phyloP scores from a whole-genome alignment of 2,888 invertebrate species.

The Acleris sparsana region DNA sequence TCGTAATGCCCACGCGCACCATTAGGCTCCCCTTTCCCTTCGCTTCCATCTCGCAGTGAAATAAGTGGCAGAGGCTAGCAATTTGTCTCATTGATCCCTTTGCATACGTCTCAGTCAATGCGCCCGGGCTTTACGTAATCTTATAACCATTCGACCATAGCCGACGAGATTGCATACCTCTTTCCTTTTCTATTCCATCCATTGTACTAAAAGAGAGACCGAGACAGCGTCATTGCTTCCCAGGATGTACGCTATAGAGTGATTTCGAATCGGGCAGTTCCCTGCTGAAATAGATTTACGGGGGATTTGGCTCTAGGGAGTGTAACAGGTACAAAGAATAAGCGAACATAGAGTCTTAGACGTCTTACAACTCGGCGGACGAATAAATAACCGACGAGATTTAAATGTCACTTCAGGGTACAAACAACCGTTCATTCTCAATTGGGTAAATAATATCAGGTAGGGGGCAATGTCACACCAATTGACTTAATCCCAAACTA shows the following conservation, averaged over 20 bases:
- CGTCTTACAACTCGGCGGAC: too few relatives aligned
- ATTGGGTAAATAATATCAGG: too few relatives aligned
- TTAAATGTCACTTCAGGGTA: too few relatives aligned
- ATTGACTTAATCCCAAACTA: too few relatives aligned
- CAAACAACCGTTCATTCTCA: too few relatives aligned
- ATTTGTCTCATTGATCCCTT: conserved; percentile 79
- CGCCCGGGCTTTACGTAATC: conserved; percentile 46
- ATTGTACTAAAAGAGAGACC: neutral
- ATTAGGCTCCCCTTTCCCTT: conserved; percentile 50
- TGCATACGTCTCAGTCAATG: conserved; percentile 78
- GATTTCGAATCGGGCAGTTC: conserved; percentile 42
- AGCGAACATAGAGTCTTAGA: too few relatives aligned
- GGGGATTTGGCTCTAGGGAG: conserved; percentile 49
- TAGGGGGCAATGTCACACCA: too few relatives aligned
- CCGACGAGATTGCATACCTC: conserved; percentile 20
- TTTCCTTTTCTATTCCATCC: conserved; percentile 10
- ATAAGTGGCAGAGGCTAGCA: conserved; percentile 71
- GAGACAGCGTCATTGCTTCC: conserved; percentile 16
- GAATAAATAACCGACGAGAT: too few relatives aligned
- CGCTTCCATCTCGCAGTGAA: conserved; percentile 60
- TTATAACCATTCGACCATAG: conserved; percentile 30
- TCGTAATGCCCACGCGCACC: conserved; percentile 70
- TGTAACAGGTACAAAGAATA: too few relatives aligned
- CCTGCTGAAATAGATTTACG: conserved; percentile 63
- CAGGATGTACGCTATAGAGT: conserved; percentile 13